Conservation (phyloP, 2,888 invertebrate genomes). For the Crioceris asparagi region DNA sequence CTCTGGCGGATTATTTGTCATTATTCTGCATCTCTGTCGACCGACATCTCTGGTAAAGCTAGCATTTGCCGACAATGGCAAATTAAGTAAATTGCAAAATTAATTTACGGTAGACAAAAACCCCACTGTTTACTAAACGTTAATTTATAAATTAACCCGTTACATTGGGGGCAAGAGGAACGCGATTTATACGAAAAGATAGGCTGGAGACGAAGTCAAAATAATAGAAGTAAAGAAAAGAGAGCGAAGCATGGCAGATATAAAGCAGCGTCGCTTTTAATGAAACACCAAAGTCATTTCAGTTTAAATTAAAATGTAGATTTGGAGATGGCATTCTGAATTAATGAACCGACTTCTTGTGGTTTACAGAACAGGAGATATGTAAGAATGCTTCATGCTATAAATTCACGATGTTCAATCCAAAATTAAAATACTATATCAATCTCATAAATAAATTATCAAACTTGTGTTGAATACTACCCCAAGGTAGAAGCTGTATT, state of each 20-base stretch:
- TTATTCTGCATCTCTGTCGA: no score
- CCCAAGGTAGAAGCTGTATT: no score
- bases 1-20: no score
- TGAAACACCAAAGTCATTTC: conserved; percentile 25
- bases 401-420: background rate
- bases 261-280: conserved; percentile 22
- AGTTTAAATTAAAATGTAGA: conserved; percentile 35
- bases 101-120: conserved; percentile 12
- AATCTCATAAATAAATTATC: no score
- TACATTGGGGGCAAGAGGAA: conserved; percentile 1
- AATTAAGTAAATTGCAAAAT: conserved; percentile 12
- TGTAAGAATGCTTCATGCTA: background rate
- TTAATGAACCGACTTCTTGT: conserved; percentile 23
- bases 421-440: no score
- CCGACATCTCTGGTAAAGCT: no score
- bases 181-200: conserved; percentile 18
- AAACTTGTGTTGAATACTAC: no score
- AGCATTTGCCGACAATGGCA: conserved; percentile 11
- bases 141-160: conserved; percentile 14
- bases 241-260: conserved; percentile 10
- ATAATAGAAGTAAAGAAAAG: conserved; percentile 22
- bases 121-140: conserved; percentile 12
- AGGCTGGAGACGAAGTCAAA: conserved; percentile 16
- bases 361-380: background rate
- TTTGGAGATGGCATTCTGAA: conserved; percentile 28